Conservation (phyloP, 2,797 vertebrate genomes). For the Arremon brunneinucha region DNA sequence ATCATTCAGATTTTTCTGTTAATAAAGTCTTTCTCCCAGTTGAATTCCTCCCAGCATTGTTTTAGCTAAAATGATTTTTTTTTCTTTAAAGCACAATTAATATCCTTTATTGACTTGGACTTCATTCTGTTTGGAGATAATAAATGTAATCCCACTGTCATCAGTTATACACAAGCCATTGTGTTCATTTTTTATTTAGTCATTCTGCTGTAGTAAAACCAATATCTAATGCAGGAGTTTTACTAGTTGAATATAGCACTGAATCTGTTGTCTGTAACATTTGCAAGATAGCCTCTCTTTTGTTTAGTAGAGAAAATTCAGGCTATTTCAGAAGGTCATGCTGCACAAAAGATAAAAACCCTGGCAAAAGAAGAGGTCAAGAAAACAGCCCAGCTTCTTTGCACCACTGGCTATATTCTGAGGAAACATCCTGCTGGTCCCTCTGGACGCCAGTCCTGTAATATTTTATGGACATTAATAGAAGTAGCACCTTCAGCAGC, state of each 20-base stretch:
- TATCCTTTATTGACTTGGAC: neutral
- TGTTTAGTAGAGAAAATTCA: neutral
- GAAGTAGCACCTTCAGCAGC: neutral
- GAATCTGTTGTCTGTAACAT: neutral
- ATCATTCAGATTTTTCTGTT: constrained; percentile 3
- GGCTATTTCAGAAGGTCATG: neutral
- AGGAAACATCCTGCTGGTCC: neutral
- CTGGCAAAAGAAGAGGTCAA: neutral
- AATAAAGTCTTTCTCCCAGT: neutral
- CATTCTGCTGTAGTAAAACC: neutral
- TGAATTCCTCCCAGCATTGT: constrained; percentile 37
- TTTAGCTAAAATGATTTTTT: neutral
- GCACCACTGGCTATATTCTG: neutral
- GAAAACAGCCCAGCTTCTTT: neutral
- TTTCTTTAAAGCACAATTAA: neutral
- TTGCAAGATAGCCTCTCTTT: neutral
- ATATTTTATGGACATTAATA: neutral
- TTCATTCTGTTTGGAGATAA: constrained; percentile 6
- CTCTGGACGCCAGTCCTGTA: neutral
- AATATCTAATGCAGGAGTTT: neutral
- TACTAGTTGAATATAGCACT: neutral
- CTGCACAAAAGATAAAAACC: neutral
- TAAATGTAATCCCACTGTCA: constrained; percentile 9
- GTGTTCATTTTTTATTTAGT: neutral
- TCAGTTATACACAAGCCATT: neutral